These are phyloP conservation scores for Enhydra lutris DNA, from an alignment of 2,113 vertebrate species.

Conservation along the genomic window DNA sequence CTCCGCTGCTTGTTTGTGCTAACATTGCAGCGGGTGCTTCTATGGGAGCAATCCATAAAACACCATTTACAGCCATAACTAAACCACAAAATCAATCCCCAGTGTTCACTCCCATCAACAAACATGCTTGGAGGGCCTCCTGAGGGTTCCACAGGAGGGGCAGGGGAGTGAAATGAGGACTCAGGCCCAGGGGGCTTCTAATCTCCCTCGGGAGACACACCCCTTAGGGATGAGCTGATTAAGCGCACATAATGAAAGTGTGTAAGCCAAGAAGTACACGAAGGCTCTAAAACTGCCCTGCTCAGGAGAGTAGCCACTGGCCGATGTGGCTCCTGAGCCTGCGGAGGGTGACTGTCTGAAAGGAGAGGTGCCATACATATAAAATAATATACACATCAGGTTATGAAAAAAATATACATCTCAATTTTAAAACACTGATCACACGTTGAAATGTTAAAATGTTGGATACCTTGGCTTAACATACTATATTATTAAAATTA, in stretches of 20 bases:
- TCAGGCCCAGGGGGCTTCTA: background rate
- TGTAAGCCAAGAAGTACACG: background rate
- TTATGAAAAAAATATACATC: background rate
- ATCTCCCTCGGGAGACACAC: background rate
- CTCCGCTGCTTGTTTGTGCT: conserved; percentile 58
- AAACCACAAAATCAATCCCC: conserved; percentile 69
- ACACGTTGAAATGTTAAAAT: background rate
- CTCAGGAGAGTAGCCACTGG: background rate
- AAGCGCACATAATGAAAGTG: accelerated
- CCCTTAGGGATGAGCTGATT: background rate
- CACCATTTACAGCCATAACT: conserved; percentile 68
- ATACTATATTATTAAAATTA: background rate
- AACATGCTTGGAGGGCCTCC: conserved; percentile 13
- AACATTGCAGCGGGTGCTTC: conserved; percentile 63
- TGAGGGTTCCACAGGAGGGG: background rate
- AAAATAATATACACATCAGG: background rate
- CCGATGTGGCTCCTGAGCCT: background rate
- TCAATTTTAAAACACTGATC: background rate
- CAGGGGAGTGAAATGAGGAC: background rate
- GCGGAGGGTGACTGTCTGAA: background rate
- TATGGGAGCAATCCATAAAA: conserved; percentile 68
- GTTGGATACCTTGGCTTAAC: background rate
- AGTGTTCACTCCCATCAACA: conserved; percentile 17
- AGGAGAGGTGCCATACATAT: accelerated
- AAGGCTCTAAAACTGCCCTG: background rate